Base-by-base conservation (phyloP, 2,797 vertebrate genomes). In the Spondyliosoma cantharus region DNA sequence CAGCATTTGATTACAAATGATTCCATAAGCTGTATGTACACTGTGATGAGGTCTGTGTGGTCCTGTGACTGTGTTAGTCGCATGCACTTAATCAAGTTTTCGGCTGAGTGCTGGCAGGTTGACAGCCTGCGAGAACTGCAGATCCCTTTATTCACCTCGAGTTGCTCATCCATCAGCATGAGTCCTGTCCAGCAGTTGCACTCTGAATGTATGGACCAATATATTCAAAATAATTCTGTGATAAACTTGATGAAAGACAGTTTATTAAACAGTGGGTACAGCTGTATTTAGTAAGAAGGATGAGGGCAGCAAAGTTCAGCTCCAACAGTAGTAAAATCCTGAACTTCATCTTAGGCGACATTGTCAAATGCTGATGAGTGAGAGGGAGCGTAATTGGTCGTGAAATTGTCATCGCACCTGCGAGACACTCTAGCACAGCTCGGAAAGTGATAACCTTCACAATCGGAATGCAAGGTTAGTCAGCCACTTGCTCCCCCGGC, bases 381-480 rank as follows among this genome's bases (percentile, higher is more conserved):
- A 76, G 63, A 77, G 49, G 45, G 32, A 65, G 67, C 17, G 65
- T 76, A 89, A 89, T 81, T 88, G 87, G 63, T 89, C 67, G 65
- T 85, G 69, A 88, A 86, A 82, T 83, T 85, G 79, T 85, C 85
- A 72, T 65, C 43, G 16, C 84, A 90, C 80, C 82, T 87, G 63
- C 57, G 54, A 61, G 81, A 89, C 78, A 78, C 84, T 78, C 57
- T n/a, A 37, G 78, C 69, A 52, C 67, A 58, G 62, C 74, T 71
- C 27, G 1, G 68, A 84, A 84, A 82, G 70, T 81, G 80, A 83
- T 84, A 86, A 90, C 90, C 84, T 91, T 89, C 80, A 83, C 2
- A 4, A 82, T 24, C 71, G 68, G 46, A 32, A 80, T 59, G 63
- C 85, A 87, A 89, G 82, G 84, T 87, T 83, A 82, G 54, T 49